phyloP scores from a whole-genome alignment of 2,888 invertebrate species.

The Omphaloscelis lunosa region DNA sequence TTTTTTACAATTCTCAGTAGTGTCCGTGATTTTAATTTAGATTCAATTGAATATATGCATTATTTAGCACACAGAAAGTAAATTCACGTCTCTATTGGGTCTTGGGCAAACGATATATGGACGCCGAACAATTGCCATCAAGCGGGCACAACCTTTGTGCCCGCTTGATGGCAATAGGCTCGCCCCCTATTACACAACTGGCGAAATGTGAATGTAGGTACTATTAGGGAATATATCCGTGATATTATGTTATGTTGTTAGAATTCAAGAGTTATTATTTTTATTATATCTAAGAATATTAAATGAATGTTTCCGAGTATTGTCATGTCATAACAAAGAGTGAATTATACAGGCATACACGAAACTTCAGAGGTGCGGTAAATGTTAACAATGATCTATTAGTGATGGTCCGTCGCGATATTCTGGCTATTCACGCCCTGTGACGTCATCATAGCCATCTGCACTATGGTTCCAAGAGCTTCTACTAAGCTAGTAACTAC shows the following conservation, averaged over 20 bases:
- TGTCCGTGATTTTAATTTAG: no score
- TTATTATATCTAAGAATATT: neutral
- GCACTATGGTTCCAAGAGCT: neutral
- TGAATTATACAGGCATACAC: slow-evolving; percentile 20
- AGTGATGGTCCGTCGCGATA: slow-evolving; percentile 53
- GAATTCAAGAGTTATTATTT: neutral
- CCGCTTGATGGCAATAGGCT: neutral
- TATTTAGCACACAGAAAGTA: no score
- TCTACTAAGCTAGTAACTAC: neutral
- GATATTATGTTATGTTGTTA: neutral
- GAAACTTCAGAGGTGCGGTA: slow-evolving; percentile 48
- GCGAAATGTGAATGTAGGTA: neutral
- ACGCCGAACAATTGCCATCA: no score
- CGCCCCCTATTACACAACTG: neutral
- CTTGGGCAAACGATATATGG: no score
- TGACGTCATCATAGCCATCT: slow-evolving; percentile 52
- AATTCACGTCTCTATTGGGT: no score
- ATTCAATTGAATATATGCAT: no score
- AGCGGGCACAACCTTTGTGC: no score
- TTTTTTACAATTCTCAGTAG: no score
- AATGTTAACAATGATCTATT: slow-evolving; percentile 62
- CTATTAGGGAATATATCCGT: neutral
- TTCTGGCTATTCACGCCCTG: slow-evolving; percentile 33
- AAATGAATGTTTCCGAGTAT: slow-evolving; percentile 12
- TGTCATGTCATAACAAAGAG: slow-evolving; percentile 25